Evolutionary conservation across 2,113 vertebrate genomes (phyloP).

Genomic region (Mobula hypostoma): DNA sequence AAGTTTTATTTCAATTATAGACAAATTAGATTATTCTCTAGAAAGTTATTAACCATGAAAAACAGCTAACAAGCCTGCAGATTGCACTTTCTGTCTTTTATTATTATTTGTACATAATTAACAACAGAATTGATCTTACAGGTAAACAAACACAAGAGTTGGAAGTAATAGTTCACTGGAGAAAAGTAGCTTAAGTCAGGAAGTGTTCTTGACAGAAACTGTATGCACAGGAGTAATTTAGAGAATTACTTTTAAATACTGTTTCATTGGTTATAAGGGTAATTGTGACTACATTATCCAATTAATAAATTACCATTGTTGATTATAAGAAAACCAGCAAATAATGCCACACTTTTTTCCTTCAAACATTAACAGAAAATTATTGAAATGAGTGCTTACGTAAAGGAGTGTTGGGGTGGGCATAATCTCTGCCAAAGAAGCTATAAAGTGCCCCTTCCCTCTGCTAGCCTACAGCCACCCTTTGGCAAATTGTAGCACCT

Average conservation of each 20-base stretch:
- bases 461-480: too few relatives aligned
- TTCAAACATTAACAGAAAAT: too few relatives aligned
- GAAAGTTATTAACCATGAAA: not conserved
- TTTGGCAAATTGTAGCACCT: too few relatives aligned
- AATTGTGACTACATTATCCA: not conserved
- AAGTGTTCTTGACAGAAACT: not conserved
- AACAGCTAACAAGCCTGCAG: not conserved
- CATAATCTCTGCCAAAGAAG: too few relatives aligned
- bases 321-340: not conserved
- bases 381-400: too few relatives aligned
- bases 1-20: not conserved
- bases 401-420: too few relatives aligned
- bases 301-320: not conserved
- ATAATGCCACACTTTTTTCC: not conserved
- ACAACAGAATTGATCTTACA: not conserved
- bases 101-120: not conserved
- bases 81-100: not conserved
- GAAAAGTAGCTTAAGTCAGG: not conserved
- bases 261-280: not conserved
- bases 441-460: too few relatives aligned
- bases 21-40: not conserved
- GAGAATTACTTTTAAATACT: not conserved
- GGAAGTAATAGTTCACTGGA: too few relatives aligned
- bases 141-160: not conserved
- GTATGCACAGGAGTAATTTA: not conserved